A percentile compares a stretch with the other conserved stretches of the same genome.
phyloP scores from a whole-genome alignment of 2,113 vertebrate genomes.

The Amphilophus citrinellus region DNA sequence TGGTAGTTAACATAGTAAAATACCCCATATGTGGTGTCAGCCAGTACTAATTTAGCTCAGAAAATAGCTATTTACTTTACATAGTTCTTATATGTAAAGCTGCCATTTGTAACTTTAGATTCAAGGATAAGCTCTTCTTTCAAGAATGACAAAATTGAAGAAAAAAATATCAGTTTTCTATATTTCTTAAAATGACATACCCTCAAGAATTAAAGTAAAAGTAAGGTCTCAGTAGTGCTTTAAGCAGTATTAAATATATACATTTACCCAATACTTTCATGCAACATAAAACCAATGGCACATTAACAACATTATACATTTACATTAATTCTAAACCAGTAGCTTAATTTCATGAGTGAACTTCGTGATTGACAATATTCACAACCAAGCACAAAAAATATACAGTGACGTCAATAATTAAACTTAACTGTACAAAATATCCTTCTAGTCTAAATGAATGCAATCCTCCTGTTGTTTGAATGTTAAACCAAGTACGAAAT shows the following conservation, averaged over 20 bases:
- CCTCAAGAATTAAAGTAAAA: background rate
- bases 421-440: background rate
- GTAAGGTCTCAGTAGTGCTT: background rate
- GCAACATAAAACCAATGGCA: conserved; percentile 6
- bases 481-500: too few species aligned
- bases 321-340: conserved; percentile 15
- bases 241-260: conserved; percentile 46
- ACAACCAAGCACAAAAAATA: conserved; percentile 17
- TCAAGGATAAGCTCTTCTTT: background rate
- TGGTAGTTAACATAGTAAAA: background rate
- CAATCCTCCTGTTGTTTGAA: background rate
- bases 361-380: conserved; percentile 4
- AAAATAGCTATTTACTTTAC: background rate
- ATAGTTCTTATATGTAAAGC: background rate
- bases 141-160: too few species aligned
- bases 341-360: background rate
- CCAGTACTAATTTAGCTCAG: background rate
- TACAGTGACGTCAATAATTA: background rate
- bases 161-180: background rate
- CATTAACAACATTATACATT: conserved; percentile 14
- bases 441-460: background rate
- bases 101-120: background rate
- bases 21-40: background rate
- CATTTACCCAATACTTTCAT: conserved; percentile 7
- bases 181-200: background rate